Evolutionary conservation across 2,888 invertebrate genomes (phyloP).

Genomic region (Tetramorium bicarinatum): DNA sequence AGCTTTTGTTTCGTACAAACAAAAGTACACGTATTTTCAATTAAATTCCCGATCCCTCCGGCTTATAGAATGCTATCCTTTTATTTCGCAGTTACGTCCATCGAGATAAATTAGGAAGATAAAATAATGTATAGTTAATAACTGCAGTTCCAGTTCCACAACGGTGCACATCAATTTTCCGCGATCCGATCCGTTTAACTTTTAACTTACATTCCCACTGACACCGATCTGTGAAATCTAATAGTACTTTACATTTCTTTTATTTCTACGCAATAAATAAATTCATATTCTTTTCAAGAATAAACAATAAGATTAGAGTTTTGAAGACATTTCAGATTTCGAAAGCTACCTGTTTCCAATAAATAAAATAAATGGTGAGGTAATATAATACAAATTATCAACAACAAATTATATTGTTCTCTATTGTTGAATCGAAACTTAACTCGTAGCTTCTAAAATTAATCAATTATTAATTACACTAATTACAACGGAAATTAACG

Average conservation of each 20-base stretch:
- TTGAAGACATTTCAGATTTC: background rate
- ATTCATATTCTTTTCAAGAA: background rate
- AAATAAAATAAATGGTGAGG: background rate
- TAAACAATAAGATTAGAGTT: background rate
- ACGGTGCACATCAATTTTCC: constrained; percentile 1
- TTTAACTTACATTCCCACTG: background rate
- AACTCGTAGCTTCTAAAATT: background rate
- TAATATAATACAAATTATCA: constrained; percentile 7
- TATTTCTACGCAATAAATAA: background rate
- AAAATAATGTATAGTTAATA: background rate
- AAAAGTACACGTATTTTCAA: constrained; percentile 8
- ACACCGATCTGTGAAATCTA: background rate
- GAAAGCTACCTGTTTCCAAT: background rate
- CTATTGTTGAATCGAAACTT: background rate
- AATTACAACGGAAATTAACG: constrained; percentile 22
- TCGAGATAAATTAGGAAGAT: constrained; percentile 10
- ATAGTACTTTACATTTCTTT: background rate
- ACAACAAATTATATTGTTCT: background rate
- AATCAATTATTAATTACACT: constrained; percentile 19
- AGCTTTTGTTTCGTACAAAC: background rate
- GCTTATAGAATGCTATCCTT: background rate
- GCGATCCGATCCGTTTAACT: background rate
- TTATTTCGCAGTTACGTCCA: background rate
- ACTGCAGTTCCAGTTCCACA: background rate
- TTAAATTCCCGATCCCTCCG: background rate